A percentile compares a stretch with the other conserved stretches of the same genome.
Conservation (phyloP, 2,113 vertebrate species). For the Ptyas mucosa region DNA sequence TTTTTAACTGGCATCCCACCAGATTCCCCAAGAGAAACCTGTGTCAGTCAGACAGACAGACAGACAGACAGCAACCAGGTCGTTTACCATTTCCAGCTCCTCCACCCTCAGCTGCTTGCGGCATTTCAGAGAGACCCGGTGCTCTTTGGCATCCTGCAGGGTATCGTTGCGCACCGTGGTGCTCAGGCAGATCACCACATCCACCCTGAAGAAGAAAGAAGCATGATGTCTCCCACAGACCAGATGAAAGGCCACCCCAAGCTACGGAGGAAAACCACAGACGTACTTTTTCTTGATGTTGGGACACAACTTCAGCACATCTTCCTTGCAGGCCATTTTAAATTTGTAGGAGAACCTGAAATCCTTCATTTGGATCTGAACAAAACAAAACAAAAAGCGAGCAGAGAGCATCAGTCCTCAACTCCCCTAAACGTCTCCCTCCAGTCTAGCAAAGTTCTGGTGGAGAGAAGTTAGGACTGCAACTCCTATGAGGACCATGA, state of each 20-base stretch:
- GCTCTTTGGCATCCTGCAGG: slow-evolving; percentile 89
- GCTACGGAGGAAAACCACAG: not conserved
- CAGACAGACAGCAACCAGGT: not conserved
- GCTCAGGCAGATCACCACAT: slow-evolving; percentile 95
- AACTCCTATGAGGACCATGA: no score
- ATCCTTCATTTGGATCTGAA: slow-evolving; percentile 96
- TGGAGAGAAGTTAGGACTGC: no score
- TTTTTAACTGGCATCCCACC: not conserved
- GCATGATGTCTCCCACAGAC: not conserved
- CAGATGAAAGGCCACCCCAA: not conserved
- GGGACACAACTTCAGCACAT: slow-evolving; percentile 92
- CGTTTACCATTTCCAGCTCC: slow-evolving; percentile 92
- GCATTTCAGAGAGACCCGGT: slow-evolving; percentile 92
- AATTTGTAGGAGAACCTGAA: slow-evolving; percentile 98
- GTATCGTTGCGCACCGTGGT: slow-evolving; percentile 95
- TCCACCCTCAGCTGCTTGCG: slow-evolving; percentile 94
- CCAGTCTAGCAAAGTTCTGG: not conserved
- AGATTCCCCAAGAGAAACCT: not conserved
- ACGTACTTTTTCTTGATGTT: slow-evolving; percentile 98
- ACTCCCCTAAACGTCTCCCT: not conserved
- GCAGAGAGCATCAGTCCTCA: not conserved
- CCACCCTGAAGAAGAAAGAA: slow-evolving; percentile 76
- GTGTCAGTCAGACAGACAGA: not conserved
- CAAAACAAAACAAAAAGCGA: not conserved
- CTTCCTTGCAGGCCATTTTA: slow-evolving; percentile 98